Evolutionary conservation across 2,888 invertebrate species (phyloP).

Genomic region (Acanthosepion pharaonis): DNA sequence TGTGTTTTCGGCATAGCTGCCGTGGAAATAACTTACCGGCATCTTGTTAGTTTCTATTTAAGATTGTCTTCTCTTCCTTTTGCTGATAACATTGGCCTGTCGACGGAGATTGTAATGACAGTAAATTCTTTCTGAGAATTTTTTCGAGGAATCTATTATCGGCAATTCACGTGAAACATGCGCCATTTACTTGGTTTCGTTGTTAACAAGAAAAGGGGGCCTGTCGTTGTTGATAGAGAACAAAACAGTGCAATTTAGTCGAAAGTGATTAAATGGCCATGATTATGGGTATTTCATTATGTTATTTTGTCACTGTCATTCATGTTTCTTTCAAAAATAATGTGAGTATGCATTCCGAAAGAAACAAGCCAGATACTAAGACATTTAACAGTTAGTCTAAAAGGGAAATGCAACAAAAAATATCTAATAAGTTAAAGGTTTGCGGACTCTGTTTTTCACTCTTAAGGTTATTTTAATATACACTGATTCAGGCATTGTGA

Average conservation of each 20-base stretch:
- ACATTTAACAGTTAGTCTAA: too few species aligned
- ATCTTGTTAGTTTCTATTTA: not conserved
- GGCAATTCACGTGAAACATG: not conserved
- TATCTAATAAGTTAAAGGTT: too few species aligned
- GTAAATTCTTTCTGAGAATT: not conserved
- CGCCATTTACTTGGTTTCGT: not conserved
- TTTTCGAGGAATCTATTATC: not conserved
- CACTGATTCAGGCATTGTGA: too few species aligned
- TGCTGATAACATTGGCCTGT: not conserved
- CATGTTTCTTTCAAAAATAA: too few species aligned
- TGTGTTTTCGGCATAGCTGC: not conserved
- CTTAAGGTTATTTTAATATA: too few species aligned
- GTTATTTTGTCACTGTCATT: too few species aligned
- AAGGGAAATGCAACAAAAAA: too few species aligned
- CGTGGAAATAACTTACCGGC: not conserved
- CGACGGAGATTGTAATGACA: not conserved
- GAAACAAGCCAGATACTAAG: too few species aligned
- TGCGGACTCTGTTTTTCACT: too few species aligned
- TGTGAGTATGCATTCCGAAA: too few species aligned
- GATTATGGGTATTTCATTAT: not conserved
- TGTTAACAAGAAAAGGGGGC: not conserved
- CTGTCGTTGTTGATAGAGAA: not conserved
- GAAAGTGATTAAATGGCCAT: not conserved
- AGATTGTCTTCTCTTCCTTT: not conserved
- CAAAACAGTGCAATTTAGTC: not conserved